Percentiles rank a stretch among this genome's conserved stretches.
Conservation (phyloP, 2,113 vertebrate species). For the Chionodraco myersi region DNA sequence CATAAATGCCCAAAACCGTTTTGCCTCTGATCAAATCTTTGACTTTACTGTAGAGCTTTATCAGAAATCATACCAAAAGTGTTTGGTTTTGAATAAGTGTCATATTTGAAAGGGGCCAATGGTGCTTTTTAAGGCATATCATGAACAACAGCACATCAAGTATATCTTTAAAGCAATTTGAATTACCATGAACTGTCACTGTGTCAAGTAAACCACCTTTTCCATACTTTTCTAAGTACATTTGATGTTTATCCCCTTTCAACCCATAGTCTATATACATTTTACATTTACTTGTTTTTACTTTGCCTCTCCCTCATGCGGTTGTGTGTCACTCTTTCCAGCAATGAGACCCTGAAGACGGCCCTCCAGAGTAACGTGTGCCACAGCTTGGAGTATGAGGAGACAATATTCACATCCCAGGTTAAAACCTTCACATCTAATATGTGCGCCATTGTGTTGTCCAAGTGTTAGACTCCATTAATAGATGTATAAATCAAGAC, state of each 20-base stretch:
- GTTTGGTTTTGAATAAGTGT: neutral
- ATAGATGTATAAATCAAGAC: neutral
- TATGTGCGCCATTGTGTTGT: slow-evolving; percentile 15
- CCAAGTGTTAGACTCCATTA: neutral
- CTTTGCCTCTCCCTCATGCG: neutral
- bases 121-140: neutral
- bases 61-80: neutral
- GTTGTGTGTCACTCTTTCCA: slow-evolving; percentile 38
- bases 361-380: slow-evolving; percentile 62
- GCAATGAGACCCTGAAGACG: slow-evolving; percentile 70
- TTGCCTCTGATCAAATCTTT: no score
- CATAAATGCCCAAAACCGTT: neutral
- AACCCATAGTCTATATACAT: neutral
- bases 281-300: neutral
- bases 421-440: slow-evolving; percentile 59
- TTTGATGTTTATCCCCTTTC: neutral
- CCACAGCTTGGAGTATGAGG: slow-evolving; percentile 75
- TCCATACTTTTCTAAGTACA: neutral
- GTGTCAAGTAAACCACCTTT: neutral
- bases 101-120: neutral
- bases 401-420: slow-evolving; percentile 81
- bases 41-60: neutral
- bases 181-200: neutral
- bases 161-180: neutral
- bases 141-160: neutral